A percentile compares a stretch with the other conserved stretches of the same genome.
Conservation (phyloP, 2,113 vertebrate species). For the Gallinago paraguaiae region DNA sequence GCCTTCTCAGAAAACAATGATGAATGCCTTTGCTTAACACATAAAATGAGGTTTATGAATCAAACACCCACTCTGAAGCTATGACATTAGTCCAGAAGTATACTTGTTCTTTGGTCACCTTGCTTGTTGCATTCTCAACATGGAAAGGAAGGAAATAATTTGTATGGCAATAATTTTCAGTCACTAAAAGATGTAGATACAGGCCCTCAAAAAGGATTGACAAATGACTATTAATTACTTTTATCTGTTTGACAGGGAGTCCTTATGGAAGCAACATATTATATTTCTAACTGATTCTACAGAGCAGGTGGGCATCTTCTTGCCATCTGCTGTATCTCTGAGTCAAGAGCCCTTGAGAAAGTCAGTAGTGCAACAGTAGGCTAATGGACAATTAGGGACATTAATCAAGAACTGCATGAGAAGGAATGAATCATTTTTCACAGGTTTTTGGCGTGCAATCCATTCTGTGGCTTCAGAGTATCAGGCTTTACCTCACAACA, state of each 20-base stretch:
- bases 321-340: constrained; percentile 49
- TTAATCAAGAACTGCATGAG: background rate
- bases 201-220: background rate
- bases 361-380: background rate
- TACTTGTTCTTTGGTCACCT: background rate
- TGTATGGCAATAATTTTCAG: background rate
- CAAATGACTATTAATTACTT: background rate
- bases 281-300: background rate
- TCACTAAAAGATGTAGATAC: background rate
- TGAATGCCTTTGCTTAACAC: background rate
- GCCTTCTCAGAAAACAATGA: background rate
- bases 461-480: background rate
- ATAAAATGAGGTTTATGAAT: background rate
- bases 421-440: background rate
- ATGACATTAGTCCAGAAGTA: background rate
- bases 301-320: background rate
- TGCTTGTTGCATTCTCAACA: background rate
- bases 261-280: background rate
- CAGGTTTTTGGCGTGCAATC: background rate
- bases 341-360: constrained; percentile 28
- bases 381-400: background rate
- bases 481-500: background rate
- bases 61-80: background rate
- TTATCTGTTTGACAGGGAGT: background rate
- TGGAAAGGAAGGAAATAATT: background rate